Conservation (phyloP, 2,888 invertebrate species). For the Drosophila fulvimacula region DNA sequence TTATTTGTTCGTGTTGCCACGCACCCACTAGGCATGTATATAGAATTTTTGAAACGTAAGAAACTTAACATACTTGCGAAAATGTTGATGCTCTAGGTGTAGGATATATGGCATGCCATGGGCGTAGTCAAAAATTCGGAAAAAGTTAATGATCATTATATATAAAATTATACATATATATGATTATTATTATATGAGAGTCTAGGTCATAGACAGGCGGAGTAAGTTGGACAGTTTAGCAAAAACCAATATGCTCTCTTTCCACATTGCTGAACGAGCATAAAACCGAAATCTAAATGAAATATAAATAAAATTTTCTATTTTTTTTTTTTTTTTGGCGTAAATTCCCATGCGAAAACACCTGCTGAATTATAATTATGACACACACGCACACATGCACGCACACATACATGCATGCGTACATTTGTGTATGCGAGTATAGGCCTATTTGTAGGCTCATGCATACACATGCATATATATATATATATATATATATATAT, state of each 20-base stretch:
- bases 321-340: constrained; percentile 15
- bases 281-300: constrained; percentile 1
- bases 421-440: neutral
- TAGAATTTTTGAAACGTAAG: neutral
- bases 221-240: neutral
- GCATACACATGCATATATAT: neutral
- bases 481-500: neutral
- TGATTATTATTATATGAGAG: no score
- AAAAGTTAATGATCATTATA: no score
- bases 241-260: neutral
- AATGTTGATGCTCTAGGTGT: no score
- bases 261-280: neutral
- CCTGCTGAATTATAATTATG: constrained; percentile 57
- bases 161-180: no score
- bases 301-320: constrained; percentile 8
- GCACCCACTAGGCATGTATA: neutral
- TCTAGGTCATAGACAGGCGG: no score
- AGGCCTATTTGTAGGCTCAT: neutral
- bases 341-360: constrained; percentile 43
- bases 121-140: no score
- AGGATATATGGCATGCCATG: no score
- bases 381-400: neutral
- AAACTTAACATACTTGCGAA: no score
- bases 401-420: neutral
- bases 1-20: no score